These are phyloP conservation scores for Bedellia somnulentella DNA, from an alignment of 2,888 invertebrate genomes.

Conservation along the genomic window DNA sequence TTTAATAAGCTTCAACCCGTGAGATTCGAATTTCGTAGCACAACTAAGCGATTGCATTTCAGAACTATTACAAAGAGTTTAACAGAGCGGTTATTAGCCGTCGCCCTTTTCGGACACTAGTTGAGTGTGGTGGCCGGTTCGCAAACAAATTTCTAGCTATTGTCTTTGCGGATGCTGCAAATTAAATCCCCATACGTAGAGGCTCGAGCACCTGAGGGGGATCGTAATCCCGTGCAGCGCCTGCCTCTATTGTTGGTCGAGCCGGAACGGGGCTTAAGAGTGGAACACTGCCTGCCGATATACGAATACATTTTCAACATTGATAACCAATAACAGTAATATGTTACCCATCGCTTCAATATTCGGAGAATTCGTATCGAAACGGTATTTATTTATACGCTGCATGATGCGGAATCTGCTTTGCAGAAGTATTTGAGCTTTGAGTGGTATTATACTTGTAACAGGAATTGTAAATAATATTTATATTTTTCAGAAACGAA, in stretches of 20 bases:
- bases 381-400: too few species aligned
- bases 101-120: too few species aligned
- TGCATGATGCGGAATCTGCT: too few species aligned
- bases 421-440: too few species aligned
- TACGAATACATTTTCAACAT: slow-evolving; percentile 37
- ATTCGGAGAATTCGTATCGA: too few species aligned
- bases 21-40: slow-evolving; percentile 6
- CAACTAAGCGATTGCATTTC: too few species aligned
- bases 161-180: slow-evolving; percentile 46
- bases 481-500: too few species aligned
- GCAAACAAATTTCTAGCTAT: slow-evolving; percentile 33
- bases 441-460: too few species aligned
- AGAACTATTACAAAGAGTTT: too few species aligned
- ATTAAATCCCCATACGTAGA: slow-evolving; percentile 48
- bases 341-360: too few species aligned
- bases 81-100: too few species aligned
- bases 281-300: slow-evolving; percentile 17
- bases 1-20: slow-evolving; percentile 3
- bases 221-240: slow-evolving; percentile 35
- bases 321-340: slow-evolving; percentile 43
- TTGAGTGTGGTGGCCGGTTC: slow-evolving; percentile 14
- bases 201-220: slow-evolving; percentile 26
- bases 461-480: too few species aligned
- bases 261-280: slow-evolving; percentile 36
- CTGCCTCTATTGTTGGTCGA: slow-evolving; percentile 35